Evolutionary conservation across 2,113 vertebrate species (phyloP).

Genomic region (Gymnarchus niloticus): DNA sequence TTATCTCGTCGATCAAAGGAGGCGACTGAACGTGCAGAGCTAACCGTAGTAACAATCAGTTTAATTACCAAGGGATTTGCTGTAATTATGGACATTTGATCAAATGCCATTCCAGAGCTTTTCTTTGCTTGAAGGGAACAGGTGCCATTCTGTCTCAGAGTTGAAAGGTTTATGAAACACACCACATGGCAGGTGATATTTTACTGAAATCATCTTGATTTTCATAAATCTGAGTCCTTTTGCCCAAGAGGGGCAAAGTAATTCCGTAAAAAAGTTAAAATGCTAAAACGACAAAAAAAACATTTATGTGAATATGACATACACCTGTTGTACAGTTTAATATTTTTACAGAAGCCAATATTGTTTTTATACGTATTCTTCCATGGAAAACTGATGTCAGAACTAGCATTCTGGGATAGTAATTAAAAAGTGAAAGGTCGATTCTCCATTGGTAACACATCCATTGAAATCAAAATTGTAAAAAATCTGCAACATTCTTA

Average conservation of each 20-base stretch:
- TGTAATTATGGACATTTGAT: not conserved
- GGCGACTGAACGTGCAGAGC: not conserved
- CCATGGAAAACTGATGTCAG: not conserved
- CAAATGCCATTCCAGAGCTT: not conserved
- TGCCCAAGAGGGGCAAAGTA: not conserved
- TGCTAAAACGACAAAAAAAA: not conserved
- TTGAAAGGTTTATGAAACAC: constrained; percentile 26
- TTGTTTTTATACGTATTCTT: not conserved
- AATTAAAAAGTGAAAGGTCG: not conserved
- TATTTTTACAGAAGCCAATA: not conserved
- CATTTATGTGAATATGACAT: not conserved
- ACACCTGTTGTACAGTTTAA: not conserved
- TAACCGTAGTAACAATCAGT: not conserved
- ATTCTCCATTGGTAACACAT: not conserved
- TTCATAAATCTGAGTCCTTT: not conserved
- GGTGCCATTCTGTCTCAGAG: constrained; percentile 20
- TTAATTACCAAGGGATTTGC: not conserved
- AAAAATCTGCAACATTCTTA: not conserved
- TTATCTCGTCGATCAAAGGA: not conserved
- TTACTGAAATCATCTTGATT: not conserved
- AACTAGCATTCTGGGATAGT: not conserved
- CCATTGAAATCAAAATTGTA: not conserved
- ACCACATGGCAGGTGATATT: not conserved
- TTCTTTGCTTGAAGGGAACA: not conserved
- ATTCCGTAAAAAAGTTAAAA: not conserved